Evolutionary conservation across 2,888 invertebrate species (phyloP), one percentile per base, ranked within the genome.

Genomic region (Empis stercorea): DNA sequence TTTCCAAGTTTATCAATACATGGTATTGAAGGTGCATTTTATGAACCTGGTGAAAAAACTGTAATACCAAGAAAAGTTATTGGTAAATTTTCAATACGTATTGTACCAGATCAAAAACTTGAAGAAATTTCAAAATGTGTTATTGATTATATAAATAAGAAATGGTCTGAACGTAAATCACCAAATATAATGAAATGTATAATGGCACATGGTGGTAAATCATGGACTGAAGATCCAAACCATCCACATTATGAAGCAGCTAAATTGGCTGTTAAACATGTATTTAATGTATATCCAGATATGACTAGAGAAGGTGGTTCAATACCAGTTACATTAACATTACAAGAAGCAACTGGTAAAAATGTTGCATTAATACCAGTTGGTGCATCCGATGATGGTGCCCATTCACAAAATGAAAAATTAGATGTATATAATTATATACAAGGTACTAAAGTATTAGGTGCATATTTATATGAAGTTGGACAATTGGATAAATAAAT

Each of bases 331-430:
- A 95, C 97, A 43, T 73, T 97, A 54, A 92, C 92, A 39, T 80
- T 99, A 64, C 84, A 89, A 72, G 85, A 95, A 68, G 84, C 87
- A 10, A 93, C 93, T 47, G 86, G 87, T 0, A 88, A 89, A 65
- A 96, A 92, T 72, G 94, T 96, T 44, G 76, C 99, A 62, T 74
- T 99, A 52, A 75, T 99, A 55, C 97, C 97, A 2, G 86, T 99
- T 66, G 97, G 97, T 43, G 83, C 88, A 47, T 60, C 61, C 48
- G 96, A 97, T 70, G 99, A 99, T 71, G 96, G 96, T 58, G 96
- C 97, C 50, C 99, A 99, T 73, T 95, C 95, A 13, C 93, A 97
- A 73, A 97, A 99, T 73, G 97, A 99, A 73, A 99, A 99, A 70
- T 76, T 99, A 57, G 84, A 96, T 72, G 73, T 87, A 50, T 76